Percentiles rank a stretch among this genome's conserved stretches.
Evolutionary conservation across 1,140 invertebrate genomes (phyloP).

Genomic region (Philotrypesis tridentata): DNA sequence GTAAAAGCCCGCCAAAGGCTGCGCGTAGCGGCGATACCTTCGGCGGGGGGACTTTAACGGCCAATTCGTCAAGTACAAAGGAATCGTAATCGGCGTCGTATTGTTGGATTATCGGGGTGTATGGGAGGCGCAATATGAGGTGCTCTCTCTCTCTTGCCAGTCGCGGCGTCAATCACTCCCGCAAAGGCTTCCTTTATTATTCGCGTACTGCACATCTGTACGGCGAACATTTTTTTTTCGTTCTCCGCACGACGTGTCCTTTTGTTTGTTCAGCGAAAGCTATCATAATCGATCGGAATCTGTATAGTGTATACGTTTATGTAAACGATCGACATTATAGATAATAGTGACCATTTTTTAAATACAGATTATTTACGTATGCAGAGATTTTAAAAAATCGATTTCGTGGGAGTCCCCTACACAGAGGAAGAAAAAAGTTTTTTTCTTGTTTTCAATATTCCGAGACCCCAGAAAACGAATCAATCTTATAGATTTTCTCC

Average conservation of each 20-base stretch:
- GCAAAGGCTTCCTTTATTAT: conserved; percentile 13
- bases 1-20: conserved; percentile 43
- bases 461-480: too few species aligned
- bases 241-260: not conserved
- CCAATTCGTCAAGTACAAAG: conserved; percentile 53
- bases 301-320: too few species aligned
- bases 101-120: conserved; percentile 37
- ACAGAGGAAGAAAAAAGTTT: too few species aligned
- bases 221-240: not conserved
- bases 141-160: too few species aligned
- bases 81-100: conserved; percentile 42
- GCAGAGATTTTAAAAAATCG: too few species aligned
- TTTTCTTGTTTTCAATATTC: too few species aligned
- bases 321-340: too few species aligned
- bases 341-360: too few species aligned
- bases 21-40: conserved; percentile 44
- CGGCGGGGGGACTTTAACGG: conserved; percentile 47
- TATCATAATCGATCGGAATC: not conserved
- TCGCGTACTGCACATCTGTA: not conserved
- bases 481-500: too few species aligned
- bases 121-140: not conserved
- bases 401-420: too few species aligned
- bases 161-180: conserved; percentile 31
- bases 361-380: too few species aligned
- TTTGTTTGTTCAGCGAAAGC: not conserved